Evolutionary conservation across 1,140 invertebrate species (phyloP), one percentile per base, ranked within the genome.

Genomic region (Hydropsyche tenuis): DNA sequence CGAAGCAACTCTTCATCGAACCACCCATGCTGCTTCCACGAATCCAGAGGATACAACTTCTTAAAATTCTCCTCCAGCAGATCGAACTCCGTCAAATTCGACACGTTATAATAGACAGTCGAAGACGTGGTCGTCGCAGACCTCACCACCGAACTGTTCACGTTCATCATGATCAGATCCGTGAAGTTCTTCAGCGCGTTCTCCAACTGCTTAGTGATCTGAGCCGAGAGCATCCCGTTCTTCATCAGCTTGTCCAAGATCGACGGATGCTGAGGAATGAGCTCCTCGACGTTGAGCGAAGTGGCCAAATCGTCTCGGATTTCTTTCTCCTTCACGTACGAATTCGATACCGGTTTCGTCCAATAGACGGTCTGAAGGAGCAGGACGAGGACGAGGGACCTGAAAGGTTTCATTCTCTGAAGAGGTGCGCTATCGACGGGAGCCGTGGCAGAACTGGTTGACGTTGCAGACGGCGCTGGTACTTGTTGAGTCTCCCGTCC

Each of bases 1-100:
- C 85, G 78, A 69, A 91, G 81, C 77, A 87, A 89, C 62, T 86
- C 84, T 18, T 88, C 85, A 16, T 84, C 82, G 74, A 88, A 89
- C 75, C 82, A 85, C 18, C 87, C 87, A 37, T 80, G 76, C 18
- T 82, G 74, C 64, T 79, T 81, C 88, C 88, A 89, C 46, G 77
- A 77, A 30, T 80, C 77, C 5, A 88, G 80, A 0, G 87, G 86
- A 82, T 86, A 88, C 23, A 78, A 2, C 7, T 46, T 46, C 22
- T 66, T 66, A 22, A 66, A 66, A 23, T 43, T 66, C 37, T 66
- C 37, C 43, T 45, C 20, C n/a, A 66, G 7, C 6, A 23, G 11
- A 2, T 20, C 43, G 7, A 11, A 63, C 14, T 63, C 30, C 22
- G 25, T 3, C 20, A 18, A 18, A 60, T 60, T 9, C 2, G 20